Percentiles rank a stretch among this genome's conserved stretches.
Conservation (phyloP, 1,140 invertebrate genomes). For the Aphis craccivora region DNA sequence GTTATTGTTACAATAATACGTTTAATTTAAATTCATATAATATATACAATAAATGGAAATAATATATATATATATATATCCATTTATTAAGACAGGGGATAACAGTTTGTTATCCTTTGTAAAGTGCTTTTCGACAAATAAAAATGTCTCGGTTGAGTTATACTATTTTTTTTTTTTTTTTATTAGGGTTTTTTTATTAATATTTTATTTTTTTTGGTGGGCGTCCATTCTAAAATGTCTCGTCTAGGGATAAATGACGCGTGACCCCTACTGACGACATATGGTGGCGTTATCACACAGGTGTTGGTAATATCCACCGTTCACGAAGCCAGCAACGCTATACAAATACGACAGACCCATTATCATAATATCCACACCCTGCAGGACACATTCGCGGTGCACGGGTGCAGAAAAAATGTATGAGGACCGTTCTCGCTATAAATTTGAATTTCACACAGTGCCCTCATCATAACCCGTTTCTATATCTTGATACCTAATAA, state of each 20-base stretch:
- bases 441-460: background rate
- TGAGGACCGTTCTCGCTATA: background rate
- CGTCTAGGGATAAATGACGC: slow-evolving; percentile 34
- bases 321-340: background rate
- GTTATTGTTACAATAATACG: too few species aligned
- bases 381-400: background rate
- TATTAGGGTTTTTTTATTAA: background rate
- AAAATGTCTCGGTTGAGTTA: slow-evolving; percentile 28
- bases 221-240: background rate
- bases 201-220: background rate
- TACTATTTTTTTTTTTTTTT: slow-evolving; percentile 30
- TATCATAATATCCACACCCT: slow-evolving; percentile 36
- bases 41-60: background rate
- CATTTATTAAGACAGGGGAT: slow-evolving; percentile 32
- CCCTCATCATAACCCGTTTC: background rate
- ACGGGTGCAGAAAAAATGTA: background rate
- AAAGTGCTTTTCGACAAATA: slow-evolving; percentile 22
- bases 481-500: background rate
- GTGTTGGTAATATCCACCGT: slow-evolving; percentile 44
- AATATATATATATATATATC: background rate
- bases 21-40: background rate
- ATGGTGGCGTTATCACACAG: slow-evolving; percentile 35
- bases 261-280: background rate
- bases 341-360: background rate
- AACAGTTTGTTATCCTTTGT: slow-evolving; percentile 23